A percentile compares a stretch with the other conserved stretches of the same genome.
Conservation (phyloP, 1,140 invertebrate genomes). For the Arctopsyche grandis region DNA sequence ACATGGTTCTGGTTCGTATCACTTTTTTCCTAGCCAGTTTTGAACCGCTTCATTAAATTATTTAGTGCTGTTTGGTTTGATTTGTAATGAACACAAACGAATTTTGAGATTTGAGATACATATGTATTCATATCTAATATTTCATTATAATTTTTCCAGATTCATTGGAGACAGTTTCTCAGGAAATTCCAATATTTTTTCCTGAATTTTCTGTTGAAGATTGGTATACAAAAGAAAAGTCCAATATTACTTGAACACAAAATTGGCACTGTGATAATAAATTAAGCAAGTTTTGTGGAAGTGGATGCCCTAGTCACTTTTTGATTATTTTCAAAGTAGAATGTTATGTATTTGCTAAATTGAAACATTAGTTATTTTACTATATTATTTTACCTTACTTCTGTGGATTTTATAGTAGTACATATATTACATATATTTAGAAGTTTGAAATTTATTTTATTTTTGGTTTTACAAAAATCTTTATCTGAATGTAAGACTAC, state of each 20-base stretch:
- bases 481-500: no score
- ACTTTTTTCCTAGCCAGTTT: constrained; percentile 37
- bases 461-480: no score
- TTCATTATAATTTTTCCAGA: constrained; percentile 69
- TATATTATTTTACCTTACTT: no score
- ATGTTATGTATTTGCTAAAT: no score
- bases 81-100: not conserved
- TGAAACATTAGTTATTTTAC: no score
- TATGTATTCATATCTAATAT: constrained; percentile 17
- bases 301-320: no score
- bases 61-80: not conserved
- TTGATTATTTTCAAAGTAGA: no score
- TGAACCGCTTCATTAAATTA: not conserved
- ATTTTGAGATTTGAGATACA: not conserved
- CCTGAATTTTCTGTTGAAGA: constrained; percentile 75
- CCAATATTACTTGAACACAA: not conserved
- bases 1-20: constrained; percentile 83
- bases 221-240: constrained; percentile 55
- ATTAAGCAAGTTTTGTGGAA: no score
- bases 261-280: no score
- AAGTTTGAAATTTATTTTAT: no score
- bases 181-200: constrained; percentile 86
- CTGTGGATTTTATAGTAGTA: no score
- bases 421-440: no score
- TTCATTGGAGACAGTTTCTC: constrained; percentile 76